Conservation (phyloP, 2,113 vertebrate species). For the Upupa epops region DNA sequence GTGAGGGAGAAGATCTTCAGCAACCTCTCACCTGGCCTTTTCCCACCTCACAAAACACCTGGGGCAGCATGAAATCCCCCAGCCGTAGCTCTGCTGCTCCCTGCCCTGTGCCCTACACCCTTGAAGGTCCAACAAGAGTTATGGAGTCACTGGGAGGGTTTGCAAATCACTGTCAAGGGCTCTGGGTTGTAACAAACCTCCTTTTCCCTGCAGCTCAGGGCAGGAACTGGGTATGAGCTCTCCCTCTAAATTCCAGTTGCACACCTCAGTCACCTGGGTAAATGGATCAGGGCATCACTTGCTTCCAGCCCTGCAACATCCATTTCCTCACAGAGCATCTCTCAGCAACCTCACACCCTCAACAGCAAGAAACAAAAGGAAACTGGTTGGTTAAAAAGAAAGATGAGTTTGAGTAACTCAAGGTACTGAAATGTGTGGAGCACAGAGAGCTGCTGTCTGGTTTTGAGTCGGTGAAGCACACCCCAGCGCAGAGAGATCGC, state of each 20-base stretch:
- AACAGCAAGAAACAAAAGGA: not conserved
- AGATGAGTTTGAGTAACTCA: not conserved
- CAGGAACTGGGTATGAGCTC: not conserved
- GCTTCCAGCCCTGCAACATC: not conserved
- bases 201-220: not conserved
- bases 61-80: not conserved
- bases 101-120: not conserved
- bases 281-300: accelerated
- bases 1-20: accelerated
- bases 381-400: accelerated
- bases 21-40: not conserved
- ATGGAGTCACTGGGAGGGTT: not conserved
- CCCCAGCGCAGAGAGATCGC: accelerated
- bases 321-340: not conserved
- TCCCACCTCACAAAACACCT: not conserved
- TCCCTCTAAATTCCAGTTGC: not conserved
- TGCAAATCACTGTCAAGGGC: not conserved
- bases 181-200: not conserved
- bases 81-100: not conserved
- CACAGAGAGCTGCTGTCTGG: not conserved
- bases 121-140: accelerated
- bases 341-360: not conserved
- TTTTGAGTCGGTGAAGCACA: not conserved
- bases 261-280: accelerated
- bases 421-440: accelerated